These are phyloP conservation scores for Percopsis omiscomaycus DNA, from an alignment of 2,797 vertebrate species.

Conservation along the genomic window DNA sequence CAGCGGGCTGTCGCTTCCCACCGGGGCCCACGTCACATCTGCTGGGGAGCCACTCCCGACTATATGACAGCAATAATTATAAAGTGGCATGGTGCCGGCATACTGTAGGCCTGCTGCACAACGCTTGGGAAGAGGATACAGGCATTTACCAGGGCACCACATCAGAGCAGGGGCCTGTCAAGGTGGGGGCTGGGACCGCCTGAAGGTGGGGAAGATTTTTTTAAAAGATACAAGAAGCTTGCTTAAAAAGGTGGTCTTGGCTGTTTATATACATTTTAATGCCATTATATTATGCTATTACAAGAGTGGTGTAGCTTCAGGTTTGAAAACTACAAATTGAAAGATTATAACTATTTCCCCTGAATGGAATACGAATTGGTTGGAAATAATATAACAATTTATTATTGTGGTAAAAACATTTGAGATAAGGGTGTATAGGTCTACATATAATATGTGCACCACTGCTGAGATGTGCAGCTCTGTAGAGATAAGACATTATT, in stretches of 20 bases:
- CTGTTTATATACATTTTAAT: too few relatives aligned
- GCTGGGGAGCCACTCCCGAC: constrained; percentile 62
- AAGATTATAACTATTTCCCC: constrained; percentile 3
- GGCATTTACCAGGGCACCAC: constrained; percentile 12
- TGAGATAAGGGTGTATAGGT: too few relatives aligned
- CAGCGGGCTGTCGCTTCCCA: constrained; percentile 60
- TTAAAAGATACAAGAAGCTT: too few relatives aligned
- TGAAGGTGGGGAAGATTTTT: too few relatives aligned
- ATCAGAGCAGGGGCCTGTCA: background rate
- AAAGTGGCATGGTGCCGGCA: constrained; percentile 47
- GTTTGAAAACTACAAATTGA: background rate
- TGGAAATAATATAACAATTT: background rate
- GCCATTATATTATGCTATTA: too few relatives aligned
- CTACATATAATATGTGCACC: too few relatives aligned
- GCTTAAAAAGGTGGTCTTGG: too few relatives aligned
- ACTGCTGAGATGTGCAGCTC: background rate
- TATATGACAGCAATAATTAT: constrained; percentile 47
- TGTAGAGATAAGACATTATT: background rate
- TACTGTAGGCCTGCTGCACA: constrained; percentile 22
- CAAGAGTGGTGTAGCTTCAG: too few relatives aligned
- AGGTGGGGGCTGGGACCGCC: too few relatives aligned
- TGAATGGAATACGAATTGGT: background rate
- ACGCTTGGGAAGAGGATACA: constrained; percentile 16
- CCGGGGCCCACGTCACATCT: constrained; percentile 73
- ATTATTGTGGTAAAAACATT: too few relatives aligned